These are phyloP conservation scores for Loripinus fragilis DNA, from an alignment of 2,888 invertebrate genomes.

Conservation along the genomic window DNA sequence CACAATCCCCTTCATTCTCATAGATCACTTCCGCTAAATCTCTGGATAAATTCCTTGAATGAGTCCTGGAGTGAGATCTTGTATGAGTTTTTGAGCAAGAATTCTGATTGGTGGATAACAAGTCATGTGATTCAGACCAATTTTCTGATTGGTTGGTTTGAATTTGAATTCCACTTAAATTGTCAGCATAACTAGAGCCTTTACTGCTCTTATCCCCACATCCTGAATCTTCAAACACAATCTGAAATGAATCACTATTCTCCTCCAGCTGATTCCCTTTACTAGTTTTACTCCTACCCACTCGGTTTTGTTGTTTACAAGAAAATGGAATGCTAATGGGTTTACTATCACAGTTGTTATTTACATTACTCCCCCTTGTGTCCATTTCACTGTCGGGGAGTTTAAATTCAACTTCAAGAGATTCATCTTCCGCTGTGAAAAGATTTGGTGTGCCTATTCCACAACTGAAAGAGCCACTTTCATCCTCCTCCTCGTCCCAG, in stretches of 20 bases:
- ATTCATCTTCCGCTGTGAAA: constrained; percentile 46
- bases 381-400: constrained; percentile 43
- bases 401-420: constrained; percentile 62
- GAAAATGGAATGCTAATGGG: constrained; percentile 54
- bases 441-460: constrained; percentile 51
- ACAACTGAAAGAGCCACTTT: constrained; percentile 63
- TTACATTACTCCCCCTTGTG: background rate
- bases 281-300: background rate
- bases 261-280: constrained; percentile 28
- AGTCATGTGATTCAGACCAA: background rate
- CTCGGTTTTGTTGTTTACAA: constrained; percentile 18
- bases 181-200: constrained; percentile 52
- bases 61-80: constrained; percentile 27
- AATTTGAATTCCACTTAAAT: constrained; percentile 41
- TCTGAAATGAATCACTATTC: constrained; percentile 83
- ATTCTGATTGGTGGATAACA: constrained; percentile 11
- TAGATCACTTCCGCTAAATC: constrained; percentile 40
- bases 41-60: constrained; percentile 33
- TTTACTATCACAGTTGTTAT: constrained; percentile 27
- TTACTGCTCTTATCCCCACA: constrained; percentile 71
- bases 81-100: constrained; percentile 23
- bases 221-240: constrained; percentile 85
- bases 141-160: constrained; percentile 24
- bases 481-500: constrained; percentile 55
- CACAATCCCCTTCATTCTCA: constrained; percentile 35